phyloP scores from a whole-genome alignment of 2,888 invertebrate species.

The Drosophila testacea region DNA sequence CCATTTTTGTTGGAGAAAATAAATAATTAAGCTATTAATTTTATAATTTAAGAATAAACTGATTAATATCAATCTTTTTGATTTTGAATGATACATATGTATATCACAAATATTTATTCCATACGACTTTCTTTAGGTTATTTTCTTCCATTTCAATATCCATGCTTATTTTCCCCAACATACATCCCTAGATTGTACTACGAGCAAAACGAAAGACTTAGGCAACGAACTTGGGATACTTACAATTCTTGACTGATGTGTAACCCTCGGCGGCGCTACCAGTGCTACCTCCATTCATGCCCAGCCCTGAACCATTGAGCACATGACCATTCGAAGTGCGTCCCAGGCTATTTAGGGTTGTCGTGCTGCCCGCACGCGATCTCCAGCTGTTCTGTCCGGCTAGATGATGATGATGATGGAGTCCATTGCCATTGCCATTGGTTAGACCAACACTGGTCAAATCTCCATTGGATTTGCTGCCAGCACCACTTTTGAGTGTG shows the following conservation, averaged over 20 bases:
- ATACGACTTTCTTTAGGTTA: too few species aligned
- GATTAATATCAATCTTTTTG: too few species aligned
- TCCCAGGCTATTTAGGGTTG: constrained; percentile 87
- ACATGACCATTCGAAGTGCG: constrained; percentile 84
- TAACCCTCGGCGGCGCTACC: constrained; percentile 85
- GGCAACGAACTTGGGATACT: constrained; percentile 75
- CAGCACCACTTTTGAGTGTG: constrained; percentile 85
- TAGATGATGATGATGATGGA: constrained; percentile 67
- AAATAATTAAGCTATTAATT: too few species aligned
- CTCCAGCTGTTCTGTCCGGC: constrained; percentile 86
- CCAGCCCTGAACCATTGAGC: constrained; percentile 71
- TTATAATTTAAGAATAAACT: too few species aligned
- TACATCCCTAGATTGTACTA: background rate
- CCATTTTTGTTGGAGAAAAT: too few species aligned
- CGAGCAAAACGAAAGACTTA: constrained; percentile 60
- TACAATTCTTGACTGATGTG: constrained; percentile 85
- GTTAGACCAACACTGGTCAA: constrained; percentile 75
- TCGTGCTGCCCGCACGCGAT: constrained; percentile 87
- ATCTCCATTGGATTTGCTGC: constrained; percentile 85
- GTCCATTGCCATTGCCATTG: constrained; percentile 80
- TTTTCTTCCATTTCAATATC: too few species aligned
- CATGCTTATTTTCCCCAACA: too few species aligned
- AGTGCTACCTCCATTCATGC: constrained; percentile 78
- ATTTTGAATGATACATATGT: too few species aligned
- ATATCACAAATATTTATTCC: too few species aligned